Evolutionary conservation across 2,113 vertebrate genomes (phyloP).

Genomic region (Tor tambroides): DNA sequence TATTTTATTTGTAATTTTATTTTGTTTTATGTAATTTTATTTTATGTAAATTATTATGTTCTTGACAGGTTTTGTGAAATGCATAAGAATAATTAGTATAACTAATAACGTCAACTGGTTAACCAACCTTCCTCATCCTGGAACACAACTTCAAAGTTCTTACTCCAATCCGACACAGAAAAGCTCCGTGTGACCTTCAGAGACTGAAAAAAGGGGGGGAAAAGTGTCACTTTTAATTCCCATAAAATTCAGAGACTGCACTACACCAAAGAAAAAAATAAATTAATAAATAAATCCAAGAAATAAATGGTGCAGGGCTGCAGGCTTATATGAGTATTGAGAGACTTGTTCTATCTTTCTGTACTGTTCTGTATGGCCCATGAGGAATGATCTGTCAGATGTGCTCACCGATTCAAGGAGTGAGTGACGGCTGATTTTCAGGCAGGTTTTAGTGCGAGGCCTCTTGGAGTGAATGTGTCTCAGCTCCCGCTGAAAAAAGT

Average conservation of each 20-base stretch:
- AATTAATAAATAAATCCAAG: background rate
- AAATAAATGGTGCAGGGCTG: background rate
- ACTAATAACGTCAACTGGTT: background rate
- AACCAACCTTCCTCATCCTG: slow-evolving; percentile 96
- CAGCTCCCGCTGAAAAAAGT: slow-evolving; percentile 96
- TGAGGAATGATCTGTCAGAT: slow-evolving; percentile 1
- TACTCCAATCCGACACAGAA: slow-evolving; percentile 98
- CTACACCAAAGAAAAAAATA: background rate
- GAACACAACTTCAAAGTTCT: slow-evolving; percentile 98
- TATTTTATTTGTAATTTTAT: too few relatives aligned
- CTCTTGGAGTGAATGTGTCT: slow-evolving; percentile 93
- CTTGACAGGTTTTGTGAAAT: background rate
- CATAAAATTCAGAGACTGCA: background rate
- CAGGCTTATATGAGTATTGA: background rate
- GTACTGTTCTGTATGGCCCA: background rate
- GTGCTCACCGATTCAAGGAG: slow-evolving; percentile 89
- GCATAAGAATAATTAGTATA: background rate
- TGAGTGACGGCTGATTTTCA: slow-evolving; percentile 89
- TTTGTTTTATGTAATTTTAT: too few relatives aligned
- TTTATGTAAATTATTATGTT: background rate
- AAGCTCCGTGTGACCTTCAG: slow-evolving; percentile 95
- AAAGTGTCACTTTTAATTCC: background rate
- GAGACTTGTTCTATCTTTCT: background rate
- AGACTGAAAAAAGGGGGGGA: slow-evolving; percentile 76
- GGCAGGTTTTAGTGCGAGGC: slow-evolving; percentile 91